Base-by-base conservation (phyloP, 2,888 invertebrate species). In the Blera fallax region DNA sequence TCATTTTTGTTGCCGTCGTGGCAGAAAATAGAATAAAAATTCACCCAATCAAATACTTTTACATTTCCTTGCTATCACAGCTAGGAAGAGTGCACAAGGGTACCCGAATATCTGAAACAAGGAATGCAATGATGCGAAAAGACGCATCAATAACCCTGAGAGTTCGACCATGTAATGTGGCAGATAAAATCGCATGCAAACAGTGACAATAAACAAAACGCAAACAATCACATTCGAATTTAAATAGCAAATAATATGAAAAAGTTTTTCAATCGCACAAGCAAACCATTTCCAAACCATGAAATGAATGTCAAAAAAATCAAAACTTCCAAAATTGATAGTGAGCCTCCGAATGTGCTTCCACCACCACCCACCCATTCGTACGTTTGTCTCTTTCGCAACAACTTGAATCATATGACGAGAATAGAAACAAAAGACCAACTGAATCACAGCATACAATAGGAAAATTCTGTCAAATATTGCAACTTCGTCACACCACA, bases 341-440 rank as follows among this genome's bases (percentile, higher is more conserved):
- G 56, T 69, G 58, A 56, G 81, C 76, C 79, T 76, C 73, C 34
- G 56, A 73, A 52, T 56, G 72, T 73, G 83, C 77, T 76, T 84
- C 67, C 60, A 76, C 76, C 87, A 50, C 85, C 87, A 85, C 87
- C 88, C 87, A 85, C 83, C 80, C 87, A 87, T 80, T 72, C n/a
- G 37, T 85, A 85, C 58, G 52, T 65, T 81, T 72, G 76, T 85
- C 85, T 85, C 85, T 85, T 76, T 85, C 81, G 72, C 87, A 88
- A 77, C 81, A 80, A 84, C 89, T 90, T 91, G 91, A 90, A 91
- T 91, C 91, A 91, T 91, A 89, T 89, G 89, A 90, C 90, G 88
- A 91, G 90, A 91, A 91, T 91, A 91, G 90, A 90, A 91, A 91
- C 89, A 91, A 90, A 87, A 80, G 81, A 87, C 79, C 29, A 69